Conservation (phyloP, 1,140 invertebrate species). For the Drosophila oshimai region DNA sequence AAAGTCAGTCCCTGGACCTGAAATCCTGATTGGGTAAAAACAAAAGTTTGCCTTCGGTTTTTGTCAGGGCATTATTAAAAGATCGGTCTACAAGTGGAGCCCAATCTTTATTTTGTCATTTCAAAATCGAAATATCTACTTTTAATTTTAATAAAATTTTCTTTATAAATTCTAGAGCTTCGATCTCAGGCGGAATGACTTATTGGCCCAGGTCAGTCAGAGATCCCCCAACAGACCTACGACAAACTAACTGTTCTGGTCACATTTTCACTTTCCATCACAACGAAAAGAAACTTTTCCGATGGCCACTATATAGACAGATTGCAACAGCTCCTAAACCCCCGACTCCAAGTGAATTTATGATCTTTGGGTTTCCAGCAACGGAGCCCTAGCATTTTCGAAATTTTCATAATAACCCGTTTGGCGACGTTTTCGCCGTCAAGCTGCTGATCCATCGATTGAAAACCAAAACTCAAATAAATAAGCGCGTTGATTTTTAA, state of each 20-base stretch:
- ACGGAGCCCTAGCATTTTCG: slow-evolving; percentile 59
- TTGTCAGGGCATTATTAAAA: too few species aligned
- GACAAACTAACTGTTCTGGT: slow-evolving; percentile 65
- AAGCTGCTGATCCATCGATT: slow-evolving; percentile 65
- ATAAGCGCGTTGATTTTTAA: slow-evolving; percentile 78
- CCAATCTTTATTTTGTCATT: too few species aligned
- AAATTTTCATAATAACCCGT: slow-evolving; percentile 71
- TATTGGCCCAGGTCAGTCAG: slow-evolving; percentile 45
- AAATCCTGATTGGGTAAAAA: slow-evolving; percentile 1
- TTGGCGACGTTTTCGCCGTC: slow-evolving; percentile 69
- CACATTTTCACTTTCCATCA: slow-evolving; percentile 58
- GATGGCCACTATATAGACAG: slow-evolving; percentile 4
- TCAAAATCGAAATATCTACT: too few species aligned
- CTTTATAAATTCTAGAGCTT: background rate
- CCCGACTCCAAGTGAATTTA: slow-evolving; percentile 59
- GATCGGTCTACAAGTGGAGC: too few species aligned
- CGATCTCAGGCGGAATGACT: too few species aligned
- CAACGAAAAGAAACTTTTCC: slow-evolving; percentile 26
- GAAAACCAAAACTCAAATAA: slow-evolving; percentile 48
- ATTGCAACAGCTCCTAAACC: slow-evolving; percentile 56
- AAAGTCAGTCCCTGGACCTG: background rate
- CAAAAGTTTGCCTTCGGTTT: too few species aligned
- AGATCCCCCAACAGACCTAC: slow-evolving; percentile 47
- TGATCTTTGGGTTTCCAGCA: slow-evolving; percentile 63
- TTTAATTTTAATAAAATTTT: background rate